Percentiles rank a stretch among this genome's conserved stretches.
Evolutionary conservation across 2,113 vertebrate species (phyloP).

Genomic region (Phocoena sinus): DNA sequence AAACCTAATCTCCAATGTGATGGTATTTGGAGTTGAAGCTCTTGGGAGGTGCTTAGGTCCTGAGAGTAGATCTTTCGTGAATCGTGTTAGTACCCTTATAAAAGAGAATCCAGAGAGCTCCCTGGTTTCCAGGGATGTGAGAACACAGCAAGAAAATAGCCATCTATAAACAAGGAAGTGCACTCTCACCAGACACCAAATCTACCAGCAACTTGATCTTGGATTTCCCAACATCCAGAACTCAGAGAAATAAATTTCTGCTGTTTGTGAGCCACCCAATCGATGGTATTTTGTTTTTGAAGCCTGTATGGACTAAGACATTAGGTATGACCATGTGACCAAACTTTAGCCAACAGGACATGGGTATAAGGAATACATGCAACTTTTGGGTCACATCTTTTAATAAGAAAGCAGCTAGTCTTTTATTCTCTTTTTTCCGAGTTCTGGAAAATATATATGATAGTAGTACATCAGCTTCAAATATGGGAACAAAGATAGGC

Average conservation of each 20-base stretch:
- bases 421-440: neutral
- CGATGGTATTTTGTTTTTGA: neutral
- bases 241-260: neutral
- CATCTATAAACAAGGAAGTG: neutral
- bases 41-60: neutral
- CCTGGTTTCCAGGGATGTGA: neutral
- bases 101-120: neutral
- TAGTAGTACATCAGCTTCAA: neutral
- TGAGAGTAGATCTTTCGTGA: neutral
- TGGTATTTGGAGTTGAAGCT: neutral
- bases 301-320: neutral
- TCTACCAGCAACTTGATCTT: neutral
- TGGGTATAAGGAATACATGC: neutral
- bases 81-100: neutral
- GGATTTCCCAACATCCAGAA: neutral
- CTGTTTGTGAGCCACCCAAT: neutral
- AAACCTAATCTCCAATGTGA: neutral
- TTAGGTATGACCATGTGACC: neutral
- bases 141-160: neutral
- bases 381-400: neutral
- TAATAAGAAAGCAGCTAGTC: neutral
- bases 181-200: neutral
- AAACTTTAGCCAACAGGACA: neutral
- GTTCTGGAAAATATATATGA: neutral
- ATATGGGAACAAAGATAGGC: neutral